Base-by-base conservation (phyloP, 2,113 vertebrate genomes). In the Dasyprocta punctata region DNA sequence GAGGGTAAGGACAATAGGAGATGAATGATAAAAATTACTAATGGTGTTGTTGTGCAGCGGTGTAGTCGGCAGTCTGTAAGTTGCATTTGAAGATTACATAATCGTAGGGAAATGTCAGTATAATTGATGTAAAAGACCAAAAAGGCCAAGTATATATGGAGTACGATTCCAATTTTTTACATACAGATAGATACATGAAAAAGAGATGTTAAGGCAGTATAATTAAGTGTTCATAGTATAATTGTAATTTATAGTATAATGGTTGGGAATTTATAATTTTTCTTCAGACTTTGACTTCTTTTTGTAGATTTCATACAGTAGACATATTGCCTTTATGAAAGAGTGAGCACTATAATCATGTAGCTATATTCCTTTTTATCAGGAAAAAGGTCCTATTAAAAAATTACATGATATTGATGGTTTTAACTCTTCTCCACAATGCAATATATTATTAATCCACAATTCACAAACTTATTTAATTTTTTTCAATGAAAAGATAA, bases 301-400 rank as follows among this genome's bases (percentile, higher is more conserved):
- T 86, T 63, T 75, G 33, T 67, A 58, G 38, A 33, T 67, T 90
- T 86, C 24, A 26, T 67, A 75, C 0, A 12, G 8, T 61, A 77
- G 56, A 33, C 8, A 17, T 49, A 26, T 19, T 73, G 33, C 38
- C 67, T 92, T 84, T 77, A 52, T 75, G 5, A 44, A 3, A 12
- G 1, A 30, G n/a, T 81, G 17, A 47, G 36, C 20, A 47, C 22
- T 94, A 1, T 33, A 84, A 54, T 61, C 78, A 36, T 17, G 36
- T 36, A 69, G 44, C n/a, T 82, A 73, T 75, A 86, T 67, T 89
- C 85, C 69, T 92, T 92, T 92, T 67, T 24, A 41, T 92, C 56
- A 82, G 85, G 30, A 49, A 44, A 82, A 92, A 91, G 90, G 84
- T 1, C 56, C 0, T 61, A 0, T 82, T 65, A 75, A 78, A 49